Evolutionary conservation across 2,113 vertebrate genomes (phyloP).

Genomic region (Pangasianodon gigas): DNA sequence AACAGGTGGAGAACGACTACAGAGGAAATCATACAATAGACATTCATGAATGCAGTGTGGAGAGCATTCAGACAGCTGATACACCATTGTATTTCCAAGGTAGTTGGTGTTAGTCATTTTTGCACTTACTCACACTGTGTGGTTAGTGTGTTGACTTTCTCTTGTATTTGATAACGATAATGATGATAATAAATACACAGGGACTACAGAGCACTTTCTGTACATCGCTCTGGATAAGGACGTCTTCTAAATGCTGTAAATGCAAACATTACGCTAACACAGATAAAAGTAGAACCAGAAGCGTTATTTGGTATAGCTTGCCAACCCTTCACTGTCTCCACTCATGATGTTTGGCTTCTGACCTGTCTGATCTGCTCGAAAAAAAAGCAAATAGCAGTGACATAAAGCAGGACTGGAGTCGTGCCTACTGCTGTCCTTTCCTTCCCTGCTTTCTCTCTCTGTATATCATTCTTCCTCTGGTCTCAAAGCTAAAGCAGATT

Average conservation of each 20-base stretch:
- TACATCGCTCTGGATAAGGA: too few species aligned
- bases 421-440: neutral
- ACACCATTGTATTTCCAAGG: neutral
- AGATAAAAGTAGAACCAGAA: neutral
- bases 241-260: neutral
- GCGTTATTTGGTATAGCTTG: neutral
- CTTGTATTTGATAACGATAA: neutral
- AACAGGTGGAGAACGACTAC: neutral
- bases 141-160: too few species aligned
- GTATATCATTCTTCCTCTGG: neutral
- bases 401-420: conserved; percentile 9
- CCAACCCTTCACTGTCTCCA: neutral
- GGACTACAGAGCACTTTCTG: neutral
- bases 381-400: neutral
- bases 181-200: neutral
- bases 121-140: neutral
- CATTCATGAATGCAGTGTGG: neutral
- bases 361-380: neutral
- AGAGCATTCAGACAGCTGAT: neutral
- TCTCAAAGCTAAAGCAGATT: conserved; percentile 11
- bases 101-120: neutral
- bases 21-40: neutral
- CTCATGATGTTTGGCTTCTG: neutral
- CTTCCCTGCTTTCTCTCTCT: neutral
- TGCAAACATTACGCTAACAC: neutral